Evolutionary conservation across 2,113 vertebrate genomes (phyloP).

Genomic region (Benthochromis sp.): DNA sequence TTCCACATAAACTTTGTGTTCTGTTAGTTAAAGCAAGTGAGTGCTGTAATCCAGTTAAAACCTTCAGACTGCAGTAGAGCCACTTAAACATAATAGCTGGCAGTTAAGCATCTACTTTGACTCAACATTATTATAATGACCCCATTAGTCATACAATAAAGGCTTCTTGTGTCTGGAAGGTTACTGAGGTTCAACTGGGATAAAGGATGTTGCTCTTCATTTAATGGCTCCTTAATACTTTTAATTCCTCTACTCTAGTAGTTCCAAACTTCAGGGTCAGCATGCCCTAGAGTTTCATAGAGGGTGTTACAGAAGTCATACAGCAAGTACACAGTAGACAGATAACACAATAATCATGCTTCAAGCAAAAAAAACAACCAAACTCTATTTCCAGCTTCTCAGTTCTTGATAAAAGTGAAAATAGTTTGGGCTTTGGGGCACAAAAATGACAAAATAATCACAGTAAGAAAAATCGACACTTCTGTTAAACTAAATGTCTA

Average conservation of each 20-base stretch:
- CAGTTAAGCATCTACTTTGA: slow-evolving; percentile 25
- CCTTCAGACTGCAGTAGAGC: slow-evolving; percentile 17
- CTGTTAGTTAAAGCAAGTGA: background rate
- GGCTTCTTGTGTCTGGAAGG: background rate
- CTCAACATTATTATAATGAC: slow-evolving; percentile 24
- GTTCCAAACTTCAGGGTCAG: background rate
- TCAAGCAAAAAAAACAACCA: background rate
- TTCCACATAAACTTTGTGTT: background rate
- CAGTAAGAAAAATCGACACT: background rate
- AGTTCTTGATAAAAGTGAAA: background rate
- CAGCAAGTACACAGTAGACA: background rate
- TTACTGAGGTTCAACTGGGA: slow-evolving; percentile 1
- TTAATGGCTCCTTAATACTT: background rate
- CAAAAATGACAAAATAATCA: background rate
- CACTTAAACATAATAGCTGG: slow-evolving; percentile 48
- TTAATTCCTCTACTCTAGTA: background rate
- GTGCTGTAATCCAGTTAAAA: background rate
- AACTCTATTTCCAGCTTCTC: background rate
- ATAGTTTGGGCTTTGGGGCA: background rate
- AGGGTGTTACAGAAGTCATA: background rate
- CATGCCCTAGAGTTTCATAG: background rate
- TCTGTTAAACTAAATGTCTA: background rate
- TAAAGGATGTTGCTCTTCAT: background rate
- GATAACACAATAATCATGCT: background rate
- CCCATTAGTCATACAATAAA: background rate